Conservation (phyloP, 1,140 invertebrate species). For the Chymomyza costata region DNA sequence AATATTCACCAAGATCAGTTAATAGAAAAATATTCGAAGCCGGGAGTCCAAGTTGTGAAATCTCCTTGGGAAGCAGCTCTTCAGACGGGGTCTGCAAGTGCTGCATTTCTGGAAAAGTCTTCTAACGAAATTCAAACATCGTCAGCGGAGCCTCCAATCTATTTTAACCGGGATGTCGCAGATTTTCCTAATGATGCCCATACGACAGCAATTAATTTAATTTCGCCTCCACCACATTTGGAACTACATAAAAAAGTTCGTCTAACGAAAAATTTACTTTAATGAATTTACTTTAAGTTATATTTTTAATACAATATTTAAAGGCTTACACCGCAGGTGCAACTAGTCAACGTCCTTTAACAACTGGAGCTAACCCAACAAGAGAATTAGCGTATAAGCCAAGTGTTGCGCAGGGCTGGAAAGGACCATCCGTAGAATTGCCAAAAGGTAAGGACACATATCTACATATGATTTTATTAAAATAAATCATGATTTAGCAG, state of each 20-base stretch:
- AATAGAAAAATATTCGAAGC: constrained; percentile 79
- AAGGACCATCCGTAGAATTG: constrained; percentile 60
- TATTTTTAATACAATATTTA: too few species aligned
- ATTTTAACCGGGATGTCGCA: constrained; percentile 17
- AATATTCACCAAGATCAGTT: constrained; percentile 67
- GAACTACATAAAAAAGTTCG: too few species aligned
- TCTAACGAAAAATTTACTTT: too few species aligned
- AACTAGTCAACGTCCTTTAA: constrained; percentile 1
- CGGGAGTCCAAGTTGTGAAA: constrained; percentile 80
- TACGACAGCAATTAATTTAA: too few species aligned
- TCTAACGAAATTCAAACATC: constrained; percentile 15
- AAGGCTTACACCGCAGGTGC: too few species aligned
- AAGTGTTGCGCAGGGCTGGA: constrained; percentile 77
- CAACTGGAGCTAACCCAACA: constrained; percentile 37
- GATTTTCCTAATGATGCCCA: constrained; percentile 12
- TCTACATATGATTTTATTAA: too few species aligned
- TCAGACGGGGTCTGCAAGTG: constrained; percentile 82
- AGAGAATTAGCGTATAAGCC: constrained; percentile 76
- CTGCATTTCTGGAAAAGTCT: constrained; percentile 80
- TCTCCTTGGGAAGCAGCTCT: constrained; percentile 86
- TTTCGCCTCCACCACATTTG: background rate
- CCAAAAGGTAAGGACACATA: constrained; percentile 73
- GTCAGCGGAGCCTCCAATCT: constrained; percentile 14
- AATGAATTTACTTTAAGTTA: too few species aligned
- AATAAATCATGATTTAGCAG: too few species aligned